Evolutionary conservation across 92 coral and sea anemone genomes (phyloP).

Genomic region (Palythoa grandiflora): DNA sequence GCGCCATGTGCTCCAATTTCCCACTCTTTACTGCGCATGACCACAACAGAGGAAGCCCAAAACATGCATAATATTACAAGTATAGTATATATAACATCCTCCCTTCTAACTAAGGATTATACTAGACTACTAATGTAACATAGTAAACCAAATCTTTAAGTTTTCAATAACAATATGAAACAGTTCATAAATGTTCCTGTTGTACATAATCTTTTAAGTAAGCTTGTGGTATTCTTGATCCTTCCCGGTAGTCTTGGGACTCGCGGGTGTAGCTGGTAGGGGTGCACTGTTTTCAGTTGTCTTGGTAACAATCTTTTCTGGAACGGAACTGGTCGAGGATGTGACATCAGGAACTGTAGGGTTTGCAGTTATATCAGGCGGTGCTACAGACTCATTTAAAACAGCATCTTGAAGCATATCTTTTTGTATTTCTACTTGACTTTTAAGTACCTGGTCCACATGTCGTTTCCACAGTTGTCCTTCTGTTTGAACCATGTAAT

Average conservation of each 20-base stretch:
- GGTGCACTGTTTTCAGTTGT: background rate
- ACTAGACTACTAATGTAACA: no score
- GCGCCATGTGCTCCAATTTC: no score
- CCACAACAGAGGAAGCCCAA: no score
- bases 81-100: no score
- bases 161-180: no score
- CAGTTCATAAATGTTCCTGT: background rate
- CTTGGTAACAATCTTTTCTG: background rate
- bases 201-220: background rate
- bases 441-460: slow-evolving; percentile 36
- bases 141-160: no score
- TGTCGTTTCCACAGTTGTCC: slow-evolving; percentile 32
- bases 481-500: slow-evolving; percentile 51
- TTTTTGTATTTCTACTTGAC: slow-evolving; percentile 8
- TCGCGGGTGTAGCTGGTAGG: background rate
- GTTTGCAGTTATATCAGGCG: slow-evolving; percentile 19
- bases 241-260: background rate
- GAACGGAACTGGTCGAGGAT: slow-evolving; percentile 12
- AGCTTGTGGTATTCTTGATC: slow-evolving; percentile 6
- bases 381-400: slow-evolving; percentile 16
- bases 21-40: no score
- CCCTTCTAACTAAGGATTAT: no score
- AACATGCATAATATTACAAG: no score
- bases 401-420: slow-evolving; percentile 12
- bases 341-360: slow-evolving; percentile 34